Evolutionary conservation across 2,797 vertebrate species (phyloP).

Genomic region (Rhinichthys osculus): DNA sequence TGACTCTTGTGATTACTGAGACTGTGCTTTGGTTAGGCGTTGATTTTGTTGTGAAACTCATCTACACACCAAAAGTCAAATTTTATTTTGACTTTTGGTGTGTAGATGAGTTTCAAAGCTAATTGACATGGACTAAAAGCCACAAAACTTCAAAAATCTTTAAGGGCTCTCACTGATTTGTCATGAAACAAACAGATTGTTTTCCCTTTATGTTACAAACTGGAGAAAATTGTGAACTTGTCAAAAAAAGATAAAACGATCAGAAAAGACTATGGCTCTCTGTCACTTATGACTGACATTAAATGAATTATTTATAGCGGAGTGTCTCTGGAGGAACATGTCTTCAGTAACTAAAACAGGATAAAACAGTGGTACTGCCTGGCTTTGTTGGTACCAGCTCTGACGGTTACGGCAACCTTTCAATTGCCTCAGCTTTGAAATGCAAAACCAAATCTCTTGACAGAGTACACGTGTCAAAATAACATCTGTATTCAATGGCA

Average conservation of each 20-base stretch:
- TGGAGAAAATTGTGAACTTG: neutral
- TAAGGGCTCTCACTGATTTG: neutral
- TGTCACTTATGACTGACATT: conserved; percentile 67
- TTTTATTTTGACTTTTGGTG: neutral
- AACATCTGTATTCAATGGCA: conserved; percentile 49
- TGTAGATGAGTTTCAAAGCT: neutral
- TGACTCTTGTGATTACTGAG: neutral
- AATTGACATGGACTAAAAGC: neutral
- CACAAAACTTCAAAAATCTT: too few relatives aligned
- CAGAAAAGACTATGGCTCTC: conserved; percentile 44
- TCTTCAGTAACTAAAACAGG: conserved; percentile 67
- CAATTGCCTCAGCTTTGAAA: conserved; percentile 58
- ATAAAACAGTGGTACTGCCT: conserved; percentile 61
- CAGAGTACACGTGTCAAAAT: conserved; percentile 55
- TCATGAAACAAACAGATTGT: neutral
- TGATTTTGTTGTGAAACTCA: too few relatives aligned
- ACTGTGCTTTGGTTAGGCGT: neutral
- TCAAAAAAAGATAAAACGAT: conserved; percentile 40
- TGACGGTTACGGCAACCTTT: conserved; percentile 51
- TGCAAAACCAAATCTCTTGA: conserved; percentile 56
- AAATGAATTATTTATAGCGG: conserved; percentile 72
- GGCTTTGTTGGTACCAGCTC: conserved; percentile 44
- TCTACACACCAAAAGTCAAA: too few relatives aligned
- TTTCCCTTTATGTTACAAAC: neutral
- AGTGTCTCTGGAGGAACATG: conserved; percentile 64